Evolutionary conservation across 2,797 vertebrate species (phyloP), one percentile per base, ranked within the genome.

Genomic region (Ispidina picta): DNA sequence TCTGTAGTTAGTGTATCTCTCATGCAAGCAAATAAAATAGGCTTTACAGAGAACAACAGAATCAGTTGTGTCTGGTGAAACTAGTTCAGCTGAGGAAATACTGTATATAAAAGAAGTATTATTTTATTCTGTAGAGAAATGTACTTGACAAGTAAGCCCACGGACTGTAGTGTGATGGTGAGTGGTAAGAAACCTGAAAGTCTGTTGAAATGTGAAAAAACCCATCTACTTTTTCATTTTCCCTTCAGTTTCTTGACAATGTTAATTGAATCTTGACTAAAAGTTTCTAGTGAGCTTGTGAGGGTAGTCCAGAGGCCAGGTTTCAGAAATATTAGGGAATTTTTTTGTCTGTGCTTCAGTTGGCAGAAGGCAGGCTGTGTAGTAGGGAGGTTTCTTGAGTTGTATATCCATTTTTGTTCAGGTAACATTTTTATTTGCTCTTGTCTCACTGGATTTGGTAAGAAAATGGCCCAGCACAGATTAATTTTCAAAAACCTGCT

Each of bases 401-500:
- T 73, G 60, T 69, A 8, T 68, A 44, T 75, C 29, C 6, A 5
- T 76, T 90, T 92, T 88, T 65, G 11, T 71, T 65, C 21, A 21
- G 54, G 18, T 73, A 70, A 54, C 7, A 18, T 63, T 94, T 94
- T 72, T 63, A 41, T 85, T 87, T 77, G 52, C 15, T 75, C 14
- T 83, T 20, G 15, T 82, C n/a, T 86, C 3, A 0, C 56, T 73
- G 43, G 58, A 54, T 76, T 89, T 75, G 58, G 76, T 68, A 88
- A 82, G 15, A 19, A 82, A 86, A 71, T 26, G 54, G 64, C 41
- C 28, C 28, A 46, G 46, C 21, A 66, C 25, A 52, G 76, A 75
- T 81, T 70, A 69, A 86, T 92, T 89, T 90, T 71, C 28, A 80
- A 75, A 94, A 94, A 93, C 90, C 88, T 93, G 73, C 65, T 86